A percentile compares a stretch with the other conserved stretches of the same genome.
These are phyloP conservation scores for Vespertilio murinus DNA, from an alignment of 2,797 vertebrate genomes.

Conservation along the genomic window DNA sequence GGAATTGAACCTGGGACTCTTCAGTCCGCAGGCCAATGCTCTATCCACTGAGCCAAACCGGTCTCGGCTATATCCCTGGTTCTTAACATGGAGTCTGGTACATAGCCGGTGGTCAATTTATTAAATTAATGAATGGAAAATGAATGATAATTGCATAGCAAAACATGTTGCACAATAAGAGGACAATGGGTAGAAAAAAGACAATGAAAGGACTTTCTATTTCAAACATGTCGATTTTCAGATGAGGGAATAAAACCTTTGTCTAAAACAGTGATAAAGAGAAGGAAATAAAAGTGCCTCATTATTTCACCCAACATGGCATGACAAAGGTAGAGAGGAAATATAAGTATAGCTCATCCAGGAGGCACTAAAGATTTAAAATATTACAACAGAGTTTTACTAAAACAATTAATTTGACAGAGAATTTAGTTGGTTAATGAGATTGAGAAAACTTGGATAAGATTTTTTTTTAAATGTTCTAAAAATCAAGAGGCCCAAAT, in stretches of 20 bases:
- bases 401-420: not conserved
- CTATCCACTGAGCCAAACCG: too few relatives aligned
- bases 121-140: not conserved
- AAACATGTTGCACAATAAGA: not conserved
- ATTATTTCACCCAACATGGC: not conserved
- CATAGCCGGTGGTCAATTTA: not conserved
- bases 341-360: not conserved
- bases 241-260: not conserved
- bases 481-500: not conserved
- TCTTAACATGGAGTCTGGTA: not conserved
- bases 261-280: not conserved
- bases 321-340: not conserved
- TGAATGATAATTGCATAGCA: not conserved
- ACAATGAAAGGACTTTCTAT: not conserved
- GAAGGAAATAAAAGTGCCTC: not conserved
- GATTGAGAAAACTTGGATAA: conserved; percentile 16
- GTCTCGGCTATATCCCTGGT: too few relatives aligned
- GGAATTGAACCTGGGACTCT: too few relatives aligned
- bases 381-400: not conserved
- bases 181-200: not conserved
- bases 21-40: too few relatives aligned
- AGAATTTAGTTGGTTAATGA: not conserved
- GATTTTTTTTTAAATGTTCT: not conserved
- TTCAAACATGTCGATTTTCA: not conserved
- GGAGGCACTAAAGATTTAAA: not conserved